Percentiles rank a stretch among this genome's conserved stretches.
Evolutionary conservation across 2,888 invertebrate genomes (phyloP).

Genomic region (Hypomecis punctinalis): DNA sequence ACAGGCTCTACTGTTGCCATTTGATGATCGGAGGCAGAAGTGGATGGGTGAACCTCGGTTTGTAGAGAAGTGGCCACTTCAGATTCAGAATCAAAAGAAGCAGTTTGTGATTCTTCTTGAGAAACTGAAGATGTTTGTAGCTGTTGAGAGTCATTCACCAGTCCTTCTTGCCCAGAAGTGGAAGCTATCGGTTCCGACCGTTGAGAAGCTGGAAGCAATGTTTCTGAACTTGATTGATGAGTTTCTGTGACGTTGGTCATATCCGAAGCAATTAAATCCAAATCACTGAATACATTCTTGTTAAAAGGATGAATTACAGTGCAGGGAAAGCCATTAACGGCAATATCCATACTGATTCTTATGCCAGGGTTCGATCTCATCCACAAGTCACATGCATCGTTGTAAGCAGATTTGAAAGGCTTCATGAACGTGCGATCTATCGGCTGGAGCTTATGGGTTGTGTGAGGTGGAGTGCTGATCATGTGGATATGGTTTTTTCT

Average conservation of each 20-base stretch:
- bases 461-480: not conserved
- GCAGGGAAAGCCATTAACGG: not conserved
- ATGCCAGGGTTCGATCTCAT: slow-evolving; percentile 2
- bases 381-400: slow-evolving; percentile 2
- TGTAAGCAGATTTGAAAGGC: slow-evolving; percentile 2
- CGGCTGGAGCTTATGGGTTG: not conserved
- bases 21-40: too few relatives aligned
- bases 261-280: not conserved
- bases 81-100: too few relatives aligned
- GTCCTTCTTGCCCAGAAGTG: not conserved
- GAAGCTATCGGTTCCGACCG: not conserved
- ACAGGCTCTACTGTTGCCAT: too few relatives aligned
- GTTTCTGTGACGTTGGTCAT: not conserved
- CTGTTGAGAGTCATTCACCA: too few relatives aligned
- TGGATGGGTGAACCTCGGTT: too few relatives aligned
- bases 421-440: not conserved
- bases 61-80: too few relatives aligned
- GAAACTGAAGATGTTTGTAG: too few relatives aligned
- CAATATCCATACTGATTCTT: slow-evolving; percentile 2
- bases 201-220: too few relatives aligned
- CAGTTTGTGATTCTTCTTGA: too few relatives aligned
- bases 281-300: not conserved
- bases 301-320: not conserved
- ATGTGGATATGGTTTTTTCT: slow-evolving; percentile 1
- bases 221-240: not conserved